Conservation (phyloP, 2,888 invertebrate species). For the Hanleya hanleyi region DNA sequence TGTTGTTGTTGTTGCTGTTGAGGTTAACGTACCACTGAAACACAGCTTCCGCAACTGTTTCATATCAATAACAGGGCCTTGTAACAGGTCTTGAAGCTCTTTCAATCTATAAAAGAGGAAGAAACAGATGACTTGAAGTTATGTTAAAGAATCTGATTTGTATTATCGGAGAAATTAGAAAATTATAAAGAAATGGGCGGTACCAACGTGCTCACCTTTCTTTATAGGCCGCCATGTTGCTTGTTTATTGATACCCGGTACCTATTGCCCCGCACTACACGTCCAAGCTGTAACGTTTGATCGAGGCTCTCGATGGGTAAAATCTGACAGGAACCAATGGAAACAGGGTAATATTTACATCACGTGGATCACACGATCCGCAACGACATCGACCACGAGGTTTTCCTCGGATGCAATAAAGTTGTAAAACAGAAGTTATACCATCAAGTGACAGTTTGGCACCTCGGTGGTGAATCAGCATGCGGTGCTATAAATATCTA, state of each 20-base stretch:
- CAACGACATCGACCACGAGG: no score
- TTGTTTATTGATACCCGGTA: conserved; percentile 28
- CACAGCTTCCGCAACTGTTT: conserved; percentile 81
- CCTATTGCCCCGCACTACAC: neutral
- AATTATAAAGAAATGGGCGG: neutral
- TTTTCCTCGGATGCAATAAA: no score
- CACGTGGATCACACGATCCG: no score
- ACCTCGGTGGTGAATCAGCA: no score
- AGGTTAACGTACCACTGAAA: conserved; percentile 82
- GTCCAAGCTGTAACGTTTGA: no score
- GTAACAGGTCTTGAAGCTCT: conserved; percentile 84
- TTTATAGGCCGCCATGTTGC: conserved; percentile 59
- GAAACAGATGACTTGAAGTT: neutral
- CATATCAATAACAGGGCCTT: conserved; percentile 82
- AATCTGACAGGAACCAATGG: neutral
- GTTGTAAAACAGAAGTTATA: no score
- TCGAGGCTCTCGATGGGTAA: no score
- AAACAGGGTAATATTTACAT: conserved; percentile 1
- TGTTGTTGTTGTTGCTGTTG: no score
- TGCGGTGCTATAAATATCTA: no score
- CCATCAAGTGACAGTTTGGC: no score
- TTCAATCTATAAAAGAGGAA: conserved; percentile 75
- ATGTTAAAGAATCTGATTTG: neutral
- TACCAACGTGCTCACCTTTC: conserved; percentile 45
- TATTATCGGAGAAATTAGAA: neutral